Evolutionary conservation across 2,113 vertebrate genomes (phyloP), one percentile per base, ranked within the genome.

Genomic region (Osmerus mordax): DNA sequence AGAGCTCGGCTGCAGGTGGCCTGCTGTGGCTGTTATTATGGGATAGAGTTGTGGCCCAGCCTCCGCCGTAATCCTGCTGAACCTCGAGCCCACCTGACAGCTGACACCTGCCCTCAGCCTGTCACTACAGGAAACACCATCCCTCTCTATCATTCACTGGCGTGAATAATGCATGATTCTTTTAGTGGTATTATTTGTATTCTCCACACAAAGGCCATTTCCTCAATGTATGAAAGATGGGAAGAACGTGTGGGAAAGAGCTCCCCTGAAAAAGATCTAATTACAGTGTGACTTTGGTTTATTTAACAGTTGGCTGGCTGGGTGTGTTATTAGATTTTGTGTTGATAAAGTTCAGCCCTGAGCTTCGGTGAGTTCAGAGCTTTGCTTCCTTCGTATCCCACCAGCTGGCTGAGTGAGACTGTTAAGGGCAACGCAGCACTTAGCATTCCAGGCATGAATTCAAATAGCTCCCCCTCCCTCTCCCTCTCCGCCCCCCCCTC

Each of bases 41-140:
- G 90, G 79, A 87, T 77, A 81, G 78, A 84, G 83, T 66, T 65
- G 74, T 81, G 77, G 84, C 77, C 63, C 56, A 73, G 83, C 60
- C 81, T 75, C 74, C 67, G 78, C 74, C 76, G 67, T 85, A 90
- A 89, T 89, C 87, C 89, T 79, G 14, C 73, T 19, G n/a, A 16
- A 16, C 61, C 15, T 53, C 78, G 56, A 73, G 75, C 72, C 86
- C 90, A 91, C 90, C 91, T 91, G 87, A 86, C 90, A 91, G 87
- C 90, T 92, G 90, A 85, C 88, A 91, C 89, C 90, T 91, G 90
- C 82, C 78, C 77, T 56, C 63, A n/a, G 63, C 59, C 63, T 19
- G 62, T 75, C 74, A 29, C 66, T 74, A 67, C 36, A 54, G 71
- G 68, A 73, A 73, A 59, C 71, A 65, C 61, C 73, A 76, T 78